These are phyloP conservation scores for Labrus mixtus DNA, from an alignment of 2,113 vertebrate species.

Conservation along the genomic window DNA sequence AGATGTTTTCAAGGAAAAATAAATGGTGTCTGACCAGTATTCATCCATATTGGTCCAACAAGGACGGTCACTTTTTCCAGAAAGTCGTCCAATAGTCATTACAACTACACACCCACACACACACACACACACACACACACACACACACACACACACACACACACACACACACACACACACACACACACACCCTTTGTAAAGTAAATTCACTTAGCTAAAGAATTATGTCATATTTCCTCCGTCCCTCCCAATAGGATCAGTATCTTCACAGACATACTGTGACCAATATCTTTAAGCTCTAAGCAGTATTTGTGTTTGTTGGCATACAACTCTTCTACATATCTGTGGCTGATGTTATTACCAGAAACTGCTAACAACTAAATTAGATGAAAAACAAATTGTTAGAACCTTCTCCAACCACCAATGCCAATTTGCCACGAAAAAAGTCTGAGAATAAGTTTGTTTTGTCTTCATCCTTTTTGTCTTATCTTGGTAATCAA, in stretches of 20 bases:
- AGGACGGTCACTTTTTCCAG: conserved; percentile 63
- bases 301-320: not conserved
- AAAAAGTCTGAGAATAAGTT: not conserved
- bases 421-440: not conserved
- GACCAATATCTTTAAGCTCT: conserved; percentile 14
- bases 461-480: not conserved
- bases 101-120: conserved; percentile 16
- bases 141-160: conserved; percentile 19
- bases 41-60: conserved; percentile 20
- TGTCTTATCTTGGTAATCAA: not conserved
- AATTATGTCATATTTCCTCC: conserved; percentile 50
- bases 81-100: conserved; percentile 56
- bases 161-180: conserved; percentile 10
- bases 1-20: not conserved
- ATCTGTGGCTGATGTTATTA: not conserved
- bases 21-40: not conserved
- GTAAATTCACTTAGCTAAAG: conserved; percentile 45
- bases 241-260: conserved; percentile 48
- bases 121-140: conserved; percentile 19
- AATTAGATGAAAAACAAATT: not conserved
- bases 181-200: conserved; percentile 22
- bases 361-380: not conserved
- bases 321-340: not conserved
- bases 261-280: conserved; percentile 43
- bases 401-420: not conserved